Conservation (phyloP, 2,797 vertebrate species). For the Sparus aurata region DNA sequence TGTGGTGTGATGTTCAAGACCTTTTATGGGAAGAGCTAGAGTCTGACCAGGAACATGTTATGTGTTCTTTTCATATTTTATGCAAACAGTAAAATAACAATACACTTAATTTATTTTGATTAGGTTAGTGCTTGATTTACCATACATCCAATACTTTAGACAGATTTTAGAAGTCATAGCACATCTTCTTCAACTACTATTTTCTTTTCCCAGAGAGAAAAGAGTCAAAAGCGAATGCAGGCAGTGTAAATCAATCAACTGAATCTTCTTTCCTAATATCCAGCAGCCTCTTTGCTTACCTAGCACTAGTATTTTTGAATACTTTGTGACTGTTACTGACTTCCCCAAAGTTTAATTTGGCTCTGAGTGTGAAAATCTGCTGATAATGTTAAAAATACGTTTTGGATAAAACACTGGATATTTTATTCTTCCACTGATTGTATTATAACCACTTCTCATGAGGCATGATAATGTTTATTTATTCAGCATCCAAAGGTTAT, state of each 20-base stretch:
- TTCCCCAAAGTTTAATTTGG: not conserved
- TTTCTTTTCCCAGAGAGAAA: not conserved
- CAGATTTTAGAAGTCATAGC: not conserved
- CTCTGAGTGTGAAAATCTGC: constrained; percentile 10
- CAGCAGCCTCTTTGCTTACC: not conserved
- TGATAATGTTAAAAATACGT: not conserved
- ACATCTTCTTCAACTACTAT: not conserved
- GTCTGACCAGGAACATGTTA: too few species aligned
- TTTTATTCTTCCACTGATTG: constrained; percentile 10
- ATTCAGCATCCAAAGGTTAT: constrained; percentile 39
- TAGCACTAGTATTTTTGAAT: not conserved
- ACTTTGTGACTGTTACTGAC: constrained; percentile 6
- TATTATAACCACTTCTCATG: constrained; percentile 16
- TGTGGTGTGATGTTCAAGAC: too few species aligned
- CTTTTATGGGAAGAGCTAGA: too few species aligned
- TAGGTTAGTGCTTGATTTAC: not conserved
- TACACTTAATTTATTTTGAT: not conserved
- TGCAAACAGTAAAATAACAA: not conserved
- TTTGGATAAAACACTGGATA: not conserved
- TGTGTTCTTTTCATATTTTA: not conserved
- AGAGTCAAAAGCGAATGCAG: too few species aligned
- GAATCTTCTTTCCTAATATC: not conserved
- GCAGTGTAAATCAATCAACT: not conserved
- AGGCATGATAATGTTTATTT: constrained; percentile 30
- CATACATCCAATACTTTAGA: not conserved